These are phyloP conservation scores for Eurypyga helias DNA, from an alignment of 2,113 vertebrate genomes.

Conservation along the genomic window DNA sequence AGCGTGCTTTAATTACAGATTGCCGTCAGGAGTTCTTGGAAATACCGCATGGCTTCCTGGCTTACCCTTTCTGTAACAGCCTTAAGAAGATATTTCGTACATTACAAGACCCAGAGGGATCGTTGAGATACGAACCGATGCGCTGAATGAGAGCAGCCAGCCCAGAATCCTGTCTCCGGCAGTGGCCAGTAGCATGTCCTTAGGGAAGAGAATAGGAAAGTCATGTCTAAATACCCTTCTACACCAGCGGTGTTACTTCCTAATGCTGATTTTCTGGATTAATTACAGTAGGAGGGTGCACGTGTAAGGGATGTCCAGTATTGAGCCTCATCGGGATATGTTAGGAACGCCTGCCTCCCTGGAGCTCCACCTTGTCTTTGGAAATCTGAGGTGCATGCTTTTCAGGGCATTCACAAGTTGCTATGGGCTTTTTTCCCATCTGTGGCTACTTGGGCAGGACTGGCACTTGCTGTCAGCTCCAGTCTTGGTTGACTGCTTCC, in stretches of 20 bases:
- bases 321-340: background rate
- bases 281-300: background rate
- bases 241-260: background rate
- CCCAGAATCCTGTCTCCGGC: background rate
- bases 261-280: background rate
- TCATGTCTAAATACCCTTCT: background rate
- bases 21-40: background rate
- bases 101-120: background rate
- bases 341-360: background rate
- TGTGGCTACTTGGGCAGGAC: background rate
- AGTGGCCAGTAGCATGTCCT: background rate
- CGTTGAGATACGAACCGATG: background rate
- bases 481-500: background rate
- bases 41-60: background rate
- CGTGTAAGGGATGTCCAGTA: background rate
- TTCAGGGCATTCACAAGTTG: background rate
- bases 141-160: background rate
- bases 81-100: background rate
- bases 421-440: background rate
- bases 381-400: background rate
- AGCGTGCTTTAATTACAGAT: background rate
- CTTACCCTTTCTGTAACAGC: background rate
- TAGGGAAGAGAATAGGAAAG: background rate
- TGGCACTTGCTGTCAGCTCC: background rate
- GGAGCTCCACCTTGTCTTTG: background rate